Evolutionary conservation across 2,113 vertebrate species (phyloP).

Genomic region (Dermatemys mawii): DNA sequence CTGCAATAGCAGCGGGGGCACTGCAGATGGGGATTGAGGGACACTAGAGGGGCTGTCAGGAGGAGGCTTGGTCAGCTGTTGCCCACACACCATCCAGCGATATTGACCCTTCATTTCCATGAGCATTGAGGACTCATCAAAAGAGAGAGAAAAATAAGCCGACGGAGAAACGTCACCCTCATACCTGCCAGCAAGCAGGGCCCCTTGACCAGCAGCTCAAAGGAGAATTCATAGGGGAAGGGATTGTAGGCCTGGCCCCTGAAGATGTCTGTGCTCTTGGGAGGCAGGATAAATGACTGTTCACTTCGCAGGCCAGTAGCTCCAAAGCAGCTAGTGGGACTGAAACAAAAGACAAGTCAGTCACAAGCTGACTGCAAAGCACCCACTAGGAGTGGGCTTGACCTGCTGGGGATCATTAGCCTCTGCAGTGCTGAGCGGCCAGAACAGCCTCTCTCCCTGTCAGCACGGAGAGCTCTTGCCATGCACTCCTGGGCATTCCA

Average conservation of each 20-base stretch:
- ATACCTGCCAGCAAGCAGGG: constrained; percentile 95
- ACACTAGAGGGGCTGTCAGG: not conserved
- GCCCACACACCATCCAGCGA: not conserved
- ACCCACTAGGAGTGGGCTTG: not conserved
- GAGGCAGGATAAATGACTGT: constrained; percentile 1
- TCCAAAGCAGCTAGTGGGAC: constrained; percentile 93
- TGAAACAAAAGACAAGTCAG: constrained; percentile 61
- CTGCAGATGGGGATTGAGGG: not conserved
- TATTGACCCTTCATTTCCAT: not conserved
- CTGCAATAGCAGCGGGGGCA: not conserved
- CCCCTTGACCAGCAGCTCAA: constrained; percentile 94
- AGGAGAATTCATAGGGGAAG: constrained; percentile 90
- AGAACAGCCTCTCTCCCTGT: not conserved
- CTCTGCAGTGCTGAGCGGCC: not conserved
- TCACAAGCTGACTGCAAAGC: not conserved
- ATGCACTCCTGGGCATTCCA: not conserved
- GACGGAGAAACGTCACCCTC: fast-evolving
- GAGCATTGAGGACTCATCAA: not conserved
- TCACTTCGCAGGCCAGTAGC: constrained; percentile 58
- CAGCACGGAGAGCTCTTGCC: not conserved
- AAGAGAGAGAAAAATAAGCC: not conserved
- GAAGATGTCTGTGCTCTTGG: constrained; percentile 82
- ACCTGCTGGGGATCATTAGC: not conserved
- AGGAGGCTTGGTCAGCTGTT: not conserved
- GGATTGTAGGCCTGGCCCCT: constrained; percentile 85